Conservation (phyloP, 1,140 invertebrate genomes). For the Heliothis subflexa region DNA sequence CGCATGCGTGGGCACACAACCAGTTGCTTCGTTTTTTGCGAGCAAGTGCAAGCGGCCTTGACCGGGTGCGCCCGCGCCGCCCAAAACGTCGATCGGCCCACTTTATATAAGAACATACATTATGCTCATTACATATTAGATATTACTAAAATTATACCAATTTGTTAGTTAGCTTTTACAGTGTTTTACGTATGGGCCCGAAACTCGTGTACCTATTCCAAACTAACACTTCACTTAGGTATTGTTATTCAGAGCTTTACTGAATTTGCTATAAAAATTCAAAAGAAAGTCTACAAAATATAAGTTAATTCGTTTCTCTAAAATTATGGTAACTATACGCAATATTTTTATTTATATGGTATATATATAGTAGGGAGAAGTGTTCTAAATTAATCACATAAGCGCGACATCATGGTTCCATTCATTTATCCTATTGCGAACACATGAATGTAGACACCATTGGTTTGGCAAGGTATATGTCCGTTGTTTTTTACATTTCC, state of each 20-base stretch:
- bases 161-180: slow-evolving; percentile 23
- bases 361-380: background rate
- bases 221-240: too few relatives aligned
- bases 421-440: slow-evolving; percentile 3
- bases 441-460: background rate
- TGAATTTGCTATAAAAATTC: too few relatives aligned
- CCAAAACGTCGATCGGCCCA: slow-evolving; percentile 65
- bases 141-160: slow-evolving; percentile 35
- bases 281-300: too few relatives aligned
- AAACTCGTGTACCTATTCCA: background rate
- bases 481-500: background rate
- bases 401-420: slow-evolving; percentile 4
- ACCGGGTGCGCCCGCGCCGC: slow-evolving; percentile 61
- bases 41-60: slow-evolving; percentile 76
- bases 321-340: too few relatives aligned
- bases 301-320: too few relatives aligned
- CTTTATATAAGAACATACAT: slow-evolving; percentile 38
- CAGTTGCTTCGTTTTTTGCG: slow-evolving; percentile 75
- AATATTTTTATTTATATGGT: too few relatives aligned
- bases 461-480: slow-evolving; percentile 10
- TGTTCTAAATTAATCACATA: background rate
- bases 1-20: slow-evolving; percentile 68
- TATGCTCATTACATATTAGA: slow-evolving; percentile 45
- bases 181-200: background rate
- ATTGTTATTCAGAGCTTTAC: too few relatives aligned